Base-by-base conservation (phyloP, 2,797 vertebrate species). In the Pangasius djambal region DNA sequence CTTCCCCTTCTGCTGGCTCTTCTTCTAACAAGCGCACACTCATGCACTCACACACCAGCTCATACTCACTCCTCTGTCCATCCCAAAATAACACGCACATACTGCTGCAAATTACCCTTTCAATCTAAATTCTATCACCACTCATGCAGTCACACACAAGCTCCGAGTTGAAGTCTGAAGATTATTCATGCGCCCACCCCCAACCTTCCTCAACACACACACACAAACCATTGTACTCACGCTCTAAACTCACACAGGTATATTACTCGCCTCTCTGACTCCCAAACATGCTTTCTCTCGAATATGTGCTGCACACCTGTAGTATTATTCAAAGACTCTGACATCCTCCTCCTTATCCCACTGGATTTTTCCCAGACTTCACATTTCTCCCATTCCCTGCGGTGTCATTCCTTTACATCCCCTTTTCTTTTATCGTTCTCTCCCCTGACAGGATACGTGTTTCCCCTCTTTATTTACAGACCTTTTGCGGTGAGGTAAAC, bases 1-100 rank as follows among this genome's bases (percentile, higher is more conserved):
- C 95, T 94, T 94, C 96, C 95, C 94, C 95, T 95, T 95, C 95
- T 95, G 92, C 93, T 95, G 94, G 95, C 94, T 93, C 86, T 90
- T 1, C 61, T 90, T 94, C 95, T 95, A 89, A 74, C 87, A 89
- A 75, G 78, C 31, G 52, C 89, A 89, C 86, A 48, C 89, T 69
- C 85, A 79, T 75, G 55, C 86, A 65, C 48, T 70, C 85, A 50
- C 83, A 63, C 44, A 79, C 16, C 90, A 86, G 85, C 83, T 88
- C 86, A 89, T 79, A 88, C 88, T 89, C 84, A 74, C 91, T 82
- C 85, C 57, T 91, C 86, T 77, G 83, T 89, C 57, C 37, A 83
- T 48, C 69, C 87, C 16, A 7, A 87, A 87, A 79, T 48, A 52
- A 59, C 55, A 61, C 79, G 59, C 52, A 37, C 78, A 82, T 3